Evolutionary conservation across 1,140 invertebrate species (phyloP), one percentile per base, ranked within the genome.

Genomic region (Phenacoccus solenopsis): DNA sequence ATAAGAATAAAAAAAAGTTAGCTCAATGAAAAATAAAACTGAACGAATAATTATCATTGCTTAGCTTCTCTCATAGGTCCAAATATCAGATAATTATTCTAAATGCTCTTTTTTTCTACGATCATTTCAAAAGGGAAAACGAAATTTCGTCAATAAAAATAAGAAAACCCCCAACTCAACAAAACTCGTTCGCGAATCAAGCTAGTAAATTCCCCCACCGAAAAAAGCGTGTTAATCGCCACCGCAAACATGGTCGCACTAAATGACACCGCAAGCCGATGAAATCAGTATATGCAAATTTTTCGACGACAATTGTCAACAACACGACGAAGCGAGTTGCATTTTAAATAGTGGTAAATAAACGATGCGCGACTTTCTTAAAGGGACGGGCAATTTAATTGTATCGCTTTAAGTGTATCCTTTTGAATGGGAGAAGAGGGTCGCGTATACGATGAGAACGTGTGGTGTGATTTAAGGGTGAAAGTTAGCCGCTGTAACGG

Each of bases 401-500:
- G 59, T 27, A 27, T 64, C 21, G 22, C 20, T 64, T 64, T 16
- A 64, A 64, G 59, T 64, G 22, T 64, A 64, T 64, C 59, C 21
- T 64, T 64, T 64, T 16, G 7, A 25, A 64, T n/a, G 32, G 32
- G 32, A 38, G 32, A 59, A 20, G n/a, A 25, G 59, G 59, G 25
- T 64, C 59, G 59, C 25, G 9, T 9, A 10, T n/a, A 38, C 25
- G 22, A 27, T 64, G 20, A 3, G 22, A 24, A 10, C 59, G 4
- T 20, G 25, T 27, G 22, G 25, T 27, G 59, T 64, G 59, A 64
- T 64, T 64, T 24, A 64, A 64, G 4, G 59, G 21, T 24, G 25
- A 64, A 64, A 64, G 59, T 64, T 64, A 24, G 59, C 59, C 59
- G 59, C 59, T 64, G 59, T 64, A 20, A 64, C 59, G 59, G 25